These are phyloP conservation scores for Eurytoma californica DNA, from an alignment of 2,888 invertebrate species.

Conservation along the genomic window DNA sequence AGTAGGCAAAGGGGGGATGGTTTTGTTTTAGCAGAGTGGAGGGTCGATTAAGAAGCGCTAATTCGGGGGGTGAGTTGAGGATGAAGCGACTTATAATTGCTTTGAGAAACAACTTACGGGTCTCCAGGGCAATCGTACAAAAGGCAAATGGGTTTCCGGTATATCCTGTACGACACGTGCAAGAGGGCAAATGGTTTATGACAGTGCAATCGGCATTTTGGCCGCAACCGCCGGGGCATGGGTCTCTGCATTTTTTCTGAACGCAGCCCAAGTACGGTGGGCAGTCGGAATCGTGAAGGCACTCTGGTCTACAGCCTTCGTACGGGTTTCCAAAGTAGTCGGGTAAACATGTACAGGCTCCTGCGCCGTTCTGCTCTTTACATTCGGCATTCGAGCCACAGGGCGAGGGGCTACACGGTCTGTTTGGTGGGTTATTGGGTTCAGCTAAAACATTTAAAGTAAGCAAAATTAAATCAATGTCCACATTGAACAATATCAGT, in stretches of 20 bases:
- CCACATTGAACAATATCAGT: background rate
- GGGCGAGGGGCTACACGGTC: slow-evolving; percentile 86
- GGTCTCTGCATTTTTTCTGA: slow-evolving; percentile 82
- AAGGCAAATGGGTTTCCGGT: slow-evolving; percentile 86
- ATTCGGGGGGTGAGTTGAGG: too few relatives aligned
- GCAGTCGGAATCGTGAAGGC: slow-evolving; percentile 81
- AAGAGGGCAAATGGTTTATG: slow-evolving; percentile 85
- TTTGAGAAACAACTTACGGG: slow-evolving; percentile 65
- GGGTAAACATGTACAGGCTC: slow-evolving; percentile 77
- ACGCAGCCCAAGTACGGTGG: slow-evolving; percentile 82
- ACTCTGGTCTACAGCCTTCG: slow-evolving; percentile 83
- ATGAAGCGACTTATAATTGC: too few relatives aligned
- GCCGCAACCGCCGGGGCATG: slow-evolving; percentile 87
- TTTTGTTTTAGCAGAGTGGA: too few relatives aligned
- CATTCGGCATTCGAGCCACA: slow-evolving; percentile 91
- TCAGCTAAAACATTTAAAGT: slow-evolving; percentile 58
- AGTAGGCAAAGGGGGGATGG: too few relatives aligned
- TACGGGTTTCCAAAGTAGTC: slow-evolving; percentile 81
- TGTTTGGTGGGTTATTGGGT: slow-evolving; percentile 49
- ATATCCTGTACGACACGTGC: slow-evolving; percentile 81
- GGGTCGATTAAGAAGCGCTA: too few relatives aligned
- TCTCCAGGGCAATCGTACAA: slow-evolving; percentile 76
- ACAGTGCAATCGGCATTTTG: slow-evolving; percentile 85
- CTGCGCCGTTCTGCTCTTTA: slow-evolving; percentile 77
- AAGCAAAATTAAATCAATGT: slow-evolving; percentile 17